Evolutionary conservation across 2,113 vertebrate species (phyloP).

Genomic region (Odontesthes bonariensis): DNA sequence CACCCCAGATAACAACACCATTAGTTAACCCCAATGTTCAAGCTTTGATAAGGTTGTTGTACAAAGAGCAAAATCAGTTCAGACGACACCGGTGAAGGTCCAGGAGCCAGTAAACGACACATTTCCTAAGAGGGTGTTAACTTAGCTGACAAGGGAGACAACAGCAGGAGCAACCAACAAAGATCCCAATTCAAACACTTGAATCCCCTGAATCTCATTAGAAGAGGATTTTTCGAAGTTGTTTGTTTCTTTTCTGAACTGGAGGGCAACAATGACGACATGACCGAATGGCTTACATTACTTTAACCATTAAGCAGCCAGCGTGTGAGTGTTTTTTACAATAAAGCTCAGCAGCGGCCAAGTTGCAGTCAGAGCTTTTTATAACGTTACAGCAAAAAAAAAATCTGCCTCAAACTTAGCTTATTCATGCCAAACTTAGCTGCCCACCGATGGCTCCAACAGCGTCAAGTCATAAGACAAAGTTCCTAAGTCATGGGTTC

Average conservation of each 20-base stretch:
- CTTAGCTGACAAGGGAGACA: constrained; percentile 21
- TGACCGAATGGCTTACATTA: too few relatives aligned
- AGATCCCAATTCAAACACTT: constrained; percentile 7
- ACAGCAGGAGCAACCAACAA: constrained; percentile 28
- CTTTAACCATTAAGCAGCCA: too few relatives aligned
- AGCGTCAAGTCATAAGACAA: constrained; percentile 48
- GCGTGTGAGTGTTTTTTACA: too few relatives aligned
- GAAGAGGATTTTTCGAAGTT: not conserved
- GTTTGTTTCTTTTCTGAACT: constrained; percentile 5
- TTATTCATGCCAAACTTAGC: constrained; percentile 5
- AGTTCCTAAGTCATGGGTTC: constrained; percentile 23
- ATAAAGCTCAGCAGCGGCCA: too few relatives aligned
- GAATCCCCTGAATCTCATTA: not conserved
- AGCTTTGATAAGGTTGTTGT: not conserved
- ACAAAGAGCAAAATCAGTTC: not conserved
- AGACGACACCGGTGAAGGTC: not conserved
- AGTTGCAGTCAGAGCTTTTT: not conserved
- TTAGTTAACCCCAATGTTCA: constrained; percentile 6
- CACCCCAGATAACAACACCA: not conserved
- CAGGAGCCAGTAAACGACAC: constrained; percentile 31
- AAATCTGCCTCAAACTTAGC: too few relatives aligned
- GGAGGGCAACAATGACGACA: not conserved
- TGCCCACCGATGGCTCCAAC: not conserved
- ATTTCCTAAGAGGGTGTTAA: constrained; percentile 55
- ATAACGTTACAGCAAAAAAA: not conserved